phyloP scores from a whole-genome alignment of 2,888 invertebrate species.

The Netelia melanura region DNA sequence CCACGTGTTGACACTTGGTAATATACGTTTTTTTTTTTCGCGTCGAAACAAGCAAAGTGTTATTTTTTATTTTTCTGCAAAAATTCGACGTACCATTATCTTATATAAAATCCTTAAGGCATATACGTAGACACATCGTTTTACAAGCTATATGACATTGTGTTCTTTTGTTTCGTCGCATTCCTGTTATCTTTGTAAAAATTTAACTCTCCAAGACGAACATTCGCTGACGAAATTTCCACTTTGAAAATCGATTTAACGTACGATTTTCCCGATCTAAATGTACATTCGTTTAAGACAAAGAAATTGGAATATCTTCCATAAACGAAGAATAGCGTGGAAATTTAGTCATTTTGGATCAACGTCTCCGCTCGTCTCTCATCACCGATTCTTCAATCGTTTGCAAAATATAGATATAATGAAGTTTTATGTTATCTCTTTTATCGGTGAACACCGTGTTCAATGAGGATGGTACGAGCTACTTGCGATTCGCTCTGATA shows the following conservation, averaged over 20 bases:
- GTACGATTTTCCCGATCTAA: conserved; percentile 5
- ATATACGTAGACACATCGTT: conserved; percentile 60
- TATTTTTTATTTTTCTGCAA: conserved; percentile 54
- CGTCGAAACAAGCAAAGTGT: conserved; percentile 59
- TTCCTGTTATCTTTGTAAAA: conserved; percentile 30
- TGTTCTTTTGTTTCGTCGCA: conserved; percentile 15
- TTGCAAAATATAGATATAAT: conserved; percentile 53
- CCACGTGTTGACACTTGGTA: conserved; percentile 52
- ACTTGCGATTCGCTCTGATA: conserved; percentile 49
- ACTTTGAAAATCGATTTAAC: background rate
- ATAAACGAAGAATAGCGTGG: conserved; percentile 8
- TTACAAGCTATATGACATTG: conserved; percentile 46
- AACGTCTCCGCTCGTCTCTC: conserved; percentile 28
- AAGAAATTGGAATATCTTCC: conserved; percentile 2
- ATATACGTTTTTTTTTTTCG: conserved; percentile 49
- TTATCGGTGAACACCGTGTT: conserved; percentile 28
- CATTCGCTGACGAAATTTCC: conserved; percentile 36
- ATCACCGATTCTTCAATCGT: conserved; percentile 15
- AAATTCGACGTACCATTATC: conserved; percentile 54
- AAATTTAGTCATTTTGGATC: conserved; percentile 39
- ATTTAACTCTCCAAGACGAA: conserved; percentile 21
- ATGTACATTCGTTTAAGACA: conserved; percentile 13
- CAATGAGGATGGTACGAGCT: conserved; percentile 41
- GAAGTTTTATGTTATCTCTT: conserved; percentile 5
- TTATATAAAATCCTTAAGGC: conserved; percentile 63